Percentiles rank a stretch among this genome's conserved stretches.
These are phyloP conservation scores for Leguminivora glycinivorella DNA, from an alignment of 1,140 invertebrate species.

Conservation along the genomic window DNA sequence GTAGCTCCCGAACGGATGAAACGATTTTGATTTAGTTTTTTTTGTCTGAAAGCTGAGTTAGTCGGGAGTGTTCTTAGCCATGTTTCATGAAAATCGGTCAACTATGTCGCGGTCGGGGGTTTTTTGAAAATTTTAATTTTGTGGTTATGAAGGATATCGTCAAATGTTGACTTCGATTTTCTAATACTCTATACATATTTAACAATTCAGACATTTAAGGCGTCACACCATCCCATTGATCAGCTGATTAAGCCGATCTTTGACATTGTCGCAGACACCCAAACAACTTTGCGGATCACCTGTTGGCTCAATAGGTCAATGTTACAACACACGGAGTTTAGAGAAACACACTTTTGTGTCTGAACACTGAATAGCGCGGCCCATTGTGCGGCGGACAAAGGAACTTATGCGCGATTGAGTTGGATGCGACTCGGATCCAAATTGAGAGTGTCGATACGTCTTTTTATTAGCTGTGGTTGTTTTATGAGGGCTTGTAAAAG, in stretches of 20 bases:
- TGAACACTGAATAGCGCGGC: constrained; percentile 70
- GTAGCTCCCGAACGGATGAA: no score
- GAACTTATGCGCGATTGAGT: constrained; percentile 69
- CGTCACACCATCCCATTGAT: constrained; percentile 10
- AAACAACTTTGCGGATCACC: constrained; percentile 72
- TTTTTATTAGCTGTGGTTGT: background rate
- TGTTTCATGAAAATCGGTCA: no score
- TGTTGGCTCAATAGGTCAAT: constrained; percentile 76
- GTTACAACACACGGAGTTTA: constrained; percentile 72
- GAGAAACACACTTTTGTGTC: constrained; percentile 71
- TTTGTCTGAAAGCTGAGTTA: no score
- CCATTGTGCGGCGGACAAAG: constrained; percentile 65
- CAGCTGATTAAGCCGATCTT: constrained; percentile 30
- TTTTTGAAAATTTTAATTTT: no score
- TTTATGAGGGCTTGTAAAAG: background rate
- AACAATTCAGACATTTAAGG: background rate
- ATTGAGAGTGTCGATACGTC: constrained; percentile 50
- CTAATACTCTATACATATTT: background rate
- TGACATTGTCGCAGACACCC: constrained; percentile 68
- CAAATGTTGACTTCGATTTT: background rate
- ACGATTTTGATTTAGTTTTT: no score
- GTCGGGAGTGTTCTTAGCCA: no score
- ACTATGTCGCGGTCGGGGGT: no score
- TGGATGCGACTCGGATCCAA: constrained; percentile 59
- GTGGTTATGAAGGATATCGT: background rate